phyloP scores from a whole-genome alignment of 2,113 vertebrate genomes.

The Fulica atra region DNA sequence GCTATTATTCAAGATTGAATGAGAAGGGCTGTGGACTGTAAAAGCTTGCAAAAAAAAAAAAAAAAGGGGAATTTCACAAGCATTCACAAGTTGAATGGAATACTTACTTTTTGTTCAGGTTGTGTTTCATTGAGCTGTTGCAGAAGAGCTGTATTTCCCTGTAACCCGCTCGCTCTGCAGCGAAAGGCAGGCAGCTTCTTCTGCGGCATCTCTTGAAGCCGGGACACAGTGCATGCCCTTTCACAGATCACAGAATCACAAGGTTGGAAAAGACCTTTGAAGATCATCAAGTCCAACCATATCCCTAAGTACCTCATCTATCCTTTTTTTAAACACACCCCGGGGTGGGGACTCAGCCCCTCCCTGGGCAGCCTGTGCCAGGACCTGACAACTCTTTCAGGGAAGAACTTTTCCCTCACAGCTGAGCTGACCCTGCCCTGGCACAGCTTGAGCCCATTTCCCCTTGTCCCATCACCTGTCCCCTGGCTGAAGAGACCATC shows the following conservation, averaged over 20 bases:
- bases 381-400: too few relatives aligned
- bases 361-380: too few relatives aligned
- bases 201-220: constrained; percentile 4
- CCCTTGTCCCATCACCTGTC: too few relatives aligned
- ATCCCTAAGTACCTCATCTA: too few relatives aligned
- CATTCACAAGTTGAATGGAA: constrained; percentile 63
- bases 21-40: constrained; percentile 73
- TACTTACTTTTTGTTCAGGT: constrained; percentile 70
- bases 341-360: too few relatives aligned
- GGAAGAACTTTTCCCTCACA: too few relatives aligned
- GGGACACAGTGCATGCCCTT: neutral
- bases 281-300: too few relatives aligned
- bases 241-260: neutral
- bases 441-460: too few relatives aligned
- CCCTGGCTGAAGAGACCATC: too few relatives aligned
- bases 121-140: constrained; percentile 63
- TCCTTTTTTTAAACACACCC: too few relatives aligned
- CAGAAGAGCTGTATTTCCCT: constrained; percentile 49
- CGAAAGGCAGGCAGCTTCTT: neutral
- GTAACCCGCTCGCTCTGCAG: neutral
- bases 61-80: constrained; percentile 41
- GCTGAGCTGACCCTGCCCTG: too few relatives aligned
- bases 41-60: constrained; percentile 71
- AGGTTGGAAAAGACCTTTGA: too few relatives aligned
- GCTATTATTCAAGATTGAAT: constrained; percentile 81